Conservation (phyloP, 1,140 invertebrate species). For the Drosophila virilis region DNA sequence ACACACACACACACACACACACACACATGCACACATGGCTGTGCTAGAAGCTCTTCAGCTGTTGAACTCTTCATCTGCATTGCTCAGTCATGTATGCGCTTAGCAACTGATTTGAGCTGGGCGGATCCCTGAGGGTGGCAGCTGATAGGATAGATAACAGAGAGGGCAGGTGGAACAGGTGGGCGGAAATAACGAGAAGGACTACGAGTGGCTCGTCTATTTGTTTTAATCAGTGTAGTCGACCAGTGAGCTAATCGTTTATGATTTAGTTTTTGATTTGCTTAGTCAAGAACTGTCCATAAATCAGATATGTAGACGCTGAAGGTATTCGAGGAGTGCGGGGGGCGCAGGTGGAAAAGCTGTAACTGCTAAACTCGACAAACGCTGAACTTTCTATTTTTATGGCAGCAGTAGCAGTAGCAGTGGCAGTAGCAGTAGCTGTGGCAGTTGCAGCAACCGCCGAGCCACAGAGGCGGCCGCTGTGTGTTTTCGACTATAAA, state of each 20-base stretch:
- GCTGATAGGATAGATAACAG: neutral
- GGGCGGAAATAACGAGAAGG: slow-evolving; percentile 13
- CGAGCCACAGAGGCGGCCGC: slow-evolving; percentile 59
- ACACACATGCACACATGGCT: neutral
- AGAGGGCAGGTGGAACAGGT: neutral
- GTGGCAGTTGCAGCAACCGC: slow-evolving; percentile 21
- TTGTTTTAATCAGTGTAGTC: slow-evolving; percentile 74
- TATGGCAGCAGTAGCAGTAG: neutral
- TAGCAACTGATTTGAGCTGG: slow-evolving; percentile 72
- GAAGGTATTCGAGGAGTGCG: neutral
- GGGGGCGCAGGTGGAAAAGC: neutral
- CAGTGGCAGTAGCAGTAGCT: neutral
- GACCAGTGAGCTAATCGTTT: slow-evolving; percentile 73
- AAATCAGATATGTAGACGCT: slow-evolving; percentile 39
- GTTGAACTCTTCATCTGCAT: slow-evolving; percentile 52
- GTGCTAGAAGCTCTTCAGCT: slow-evolving; percentile 21
- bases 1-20: neutral
- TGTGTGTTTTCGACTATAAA: slow-evolving; percentile 82
- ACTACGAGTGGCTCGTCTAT: slow-evolving; percentile 25
- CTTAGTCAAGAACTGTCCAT: slow-evolving; percentile 55
- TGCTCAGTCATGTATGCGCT: slow-evolving; percentile 72
- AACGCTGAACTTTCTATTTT: slow-evolving; percentile 29
- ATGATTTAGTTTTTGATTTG: slow-evolving; percentile 79
- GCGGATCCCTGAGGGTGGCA: slow-evolving; percentile 13
- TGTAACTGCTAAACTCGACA: slow-evolving; percentile 18